These are phyloP conservation scores for Stictocephala bisonia DNA, from an alignment of 2,888 invertebrate species.

Conservation along the genomic window DNA sequence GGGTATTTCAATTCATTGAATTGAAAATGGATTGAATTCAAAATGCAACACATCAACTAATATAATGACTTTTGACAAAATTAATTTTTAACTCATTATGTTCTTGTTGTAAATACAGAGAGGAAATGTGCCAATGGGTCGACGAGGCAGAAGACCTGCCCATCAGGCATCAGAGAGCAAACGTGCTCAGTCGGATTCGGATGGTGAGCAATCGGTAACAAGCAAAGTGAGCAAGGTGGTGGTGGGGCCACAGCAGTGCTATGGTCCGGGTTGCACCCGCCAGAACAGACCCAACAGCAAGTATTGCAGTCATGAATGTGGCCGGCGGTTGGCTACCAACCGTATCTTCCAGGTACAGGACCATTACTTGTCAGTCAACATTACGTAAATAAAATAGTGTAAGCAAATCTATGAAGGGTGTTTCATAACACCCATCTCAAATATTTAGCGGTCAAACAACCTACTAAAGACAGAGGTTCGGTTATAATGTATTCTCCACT, in stretches of 20 bases:
- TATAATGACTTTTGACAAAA: too few relatives aligned
- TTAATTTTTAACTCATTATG: too few relatives aligned
- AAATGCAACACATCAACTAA: too few relatives aligned
- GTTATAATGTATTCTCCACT: too few relatives aligned
- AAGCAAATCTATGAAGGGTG: too few relatives aligned
- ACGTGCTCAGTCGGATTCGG: slow-evolving; percentile 27
- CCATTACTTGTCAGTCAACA: not conserved
- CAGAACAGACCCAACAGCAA: slow-evolving; percentile 85
- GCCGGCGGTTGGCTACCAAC: slow-evolving; percentile 86
- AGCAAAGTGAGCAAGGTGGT: slow-evolving; percentile 48
- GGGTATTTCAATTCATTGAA: too few relatives aligned
- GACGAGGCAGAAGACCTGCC: slow-evolving; percentile 2
- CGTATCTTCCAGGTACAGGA: slow-evolving; percentile 79
- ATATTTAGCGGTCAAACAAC: too few relatives aligned
- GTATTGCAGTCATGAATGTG: slow-evolving; percentile 94
- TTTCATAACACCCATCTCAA: too few relatives aligned
- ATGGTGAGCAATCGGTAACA: slow-evolving; percentile 36
- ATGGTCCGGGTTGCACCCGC: slow-evolving; percentile 88
- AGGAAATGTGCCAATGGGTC: slow-evolving; percentile 11
- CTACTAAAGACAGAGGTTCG: too few relatives aligned
- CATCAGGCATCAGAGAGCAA: not conserved
- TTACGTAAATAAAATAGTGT: too few relatives aligned
- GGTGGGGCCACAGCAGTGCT: slow-evolving; percentile 78
- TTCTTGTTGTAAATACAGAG: not conserved
- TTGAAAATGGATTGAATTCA: too few relatives aligned